Conservation (phyloP, 2,888 invertebrate genomes). For the Heliconius cydno region DNA sequence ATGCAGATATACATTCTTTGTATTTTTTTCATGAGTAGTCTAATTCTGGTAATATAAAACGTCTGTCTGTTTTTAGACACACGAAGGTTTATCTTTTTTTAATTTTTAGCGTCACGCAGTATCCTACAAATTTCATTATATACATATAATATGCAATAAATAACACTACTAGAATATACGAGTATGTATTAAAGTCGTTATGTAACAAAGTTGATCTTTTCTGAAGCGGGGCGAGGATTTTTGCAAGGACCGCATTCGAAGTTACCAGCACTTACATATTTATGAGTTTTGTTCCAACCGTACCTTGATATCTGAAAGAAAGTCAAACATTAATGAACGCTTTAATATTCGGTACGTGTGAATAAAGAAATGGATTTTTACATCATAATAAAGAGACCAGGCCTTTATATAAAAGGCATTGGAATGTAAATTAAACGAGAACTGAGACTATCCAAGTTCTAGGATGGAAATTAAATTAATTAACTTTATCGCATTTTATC, state of each 20-base stretch:
- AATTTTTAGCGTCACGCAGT: too few relatives aligned
- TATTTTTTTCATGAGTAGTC: background rate
- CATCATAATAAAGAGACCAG: conserved; percentile 62
- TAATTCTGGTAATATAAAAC: background rate
- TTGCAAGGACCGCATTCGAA: conserved; percentile 69
- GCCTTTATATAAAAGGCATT: conserved; percentile 51
- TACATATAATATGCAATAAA: background rate
- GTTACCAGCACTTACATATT: conserved; percentile 74
- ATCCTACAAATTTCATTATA: too few relatives aligned
- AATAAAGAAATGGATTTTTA: conserved; percentile 78
- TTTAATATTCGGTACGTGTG: conserved; percentile 79
- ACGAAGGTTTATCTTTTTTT: background rate
- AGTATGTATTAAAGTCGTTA: conserved; percentile 28
- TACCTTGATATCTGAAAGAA: conserved; percentile 72
- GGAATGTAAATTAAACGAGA: conserved; percentile 65
- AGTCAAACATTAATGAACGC: conserved; percentile 81
- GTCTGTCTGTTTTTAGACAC: background rate
- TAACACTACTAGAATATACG: background rate
- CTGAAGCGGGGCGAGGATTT: conserved; percentile 64
- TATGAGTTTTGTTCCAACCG: conserved; percentile 76
- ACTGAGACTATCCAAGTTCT: conserved; percentile 35
- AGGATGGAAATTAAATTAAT: conserved; percentile 27
- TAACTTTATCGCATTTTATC: conserved; percentile 22
- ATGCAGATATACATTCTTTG: background rate
- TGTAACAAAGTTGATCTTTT: conserved; percentile 70